phyloP scores from a whole-genome alignment of 37 sponge, comb jelly and placozoan genomes.

The Spongilla lacustris region DNA sequence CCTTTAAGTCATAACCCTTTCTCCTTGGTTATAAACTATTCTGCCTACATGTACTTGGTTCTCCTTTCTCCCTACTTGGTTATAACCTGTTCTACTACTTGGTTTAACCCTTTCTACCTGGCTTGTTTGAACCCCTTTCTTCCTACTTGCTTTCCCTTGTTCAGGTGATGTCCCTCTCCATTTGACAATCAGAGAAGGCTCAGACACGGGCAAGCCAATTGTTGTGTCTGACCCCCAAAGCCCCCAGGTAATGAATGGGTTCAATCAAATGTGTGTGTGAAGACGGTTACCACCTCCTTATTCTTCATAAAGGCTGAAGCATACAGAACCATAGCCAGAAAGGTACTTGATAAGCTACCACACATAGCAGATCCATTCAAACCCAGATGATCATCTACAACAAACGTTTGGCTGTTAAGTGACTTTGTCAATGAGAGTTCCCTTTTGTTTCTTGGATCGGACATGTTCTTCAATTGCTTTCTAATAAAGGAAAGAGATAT shows the following conservation, averaged over 20 bases:
- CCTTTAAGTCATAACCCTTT: background rate
- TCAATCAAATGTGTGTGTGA: background rate
- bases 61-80: background rate
- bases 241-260: slow-evolving; percentile 45
- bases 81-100: background rate
- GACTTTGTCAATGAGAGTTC: slow-evolving; percentile 82
- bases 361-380: background rate
- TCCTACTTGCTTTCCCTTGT: background rate
- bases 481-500: slow-evolving; percentile 8
- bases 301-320: slow-evolving; percentile 27
- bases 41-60: background rate
- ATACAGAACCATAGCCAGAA: slow-evolving; percentile 17
- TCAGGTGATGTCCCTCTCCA: slow-evolving; percentile 84
- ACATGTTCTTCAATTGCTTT: slow-evolving; percentile 83
- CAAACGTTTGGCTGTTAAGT: slow-evolving; percentile 20
- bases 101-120: background rate
- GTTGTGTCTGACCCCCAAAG: slow-evolving; percentile 53
- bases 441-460: slow-evolving; percentile 81
- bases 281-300: no score
- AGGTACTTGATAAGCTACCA: slow-evolving; percentile 30
- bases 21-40: background rate
- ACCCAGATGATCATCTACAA: background rate
- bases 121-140: background rate
- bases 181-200: slow-evolving; percentile 46
- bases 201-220: slow-evolving; percentile 74